These are phyloP conservation scores for Drosophila fuyamai DNA, from an alignment of 1,140 invertebrate genomes.

Conservation along the genomic window DNA sequence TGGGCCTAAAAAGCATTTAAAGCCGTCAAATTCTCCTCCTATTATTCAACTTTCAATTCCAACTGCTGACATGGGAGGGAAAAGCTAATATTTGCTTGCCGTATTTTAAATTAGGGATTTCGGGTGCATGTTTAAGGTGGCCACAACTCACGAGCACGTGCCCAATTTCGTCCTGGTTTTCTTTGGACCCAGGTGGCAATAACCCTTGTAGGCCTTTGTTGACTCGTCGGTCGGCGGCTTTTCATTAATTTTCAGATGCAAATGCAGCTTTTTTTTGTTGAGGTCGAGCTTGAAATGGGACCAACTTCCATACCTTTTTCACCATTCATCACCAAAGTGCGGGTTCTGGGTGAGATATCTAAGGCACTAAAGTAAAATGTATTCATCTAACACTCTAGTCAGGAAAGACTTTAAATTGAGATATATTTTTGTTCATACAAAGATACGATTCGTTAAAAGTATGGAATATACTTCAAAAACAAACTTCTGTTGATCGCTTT, in stretches of 20 bases:
- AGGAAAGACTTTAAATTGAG: neutral
- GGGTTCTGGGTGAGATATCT: constrained; percentile 7
- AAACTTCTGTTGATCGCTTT: neutral
- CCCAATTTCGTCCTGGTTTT: constrained; percentile 10
- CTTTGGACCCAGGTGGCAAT: constrained; percentile 29
- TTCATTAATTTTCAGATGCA: constrained; percentile 61
- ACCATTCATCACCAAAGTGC: constrained; percentile 26
- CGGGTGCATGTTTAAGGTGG: constrained; percentile 34
- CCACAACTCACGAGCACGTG: constrained; percentile 56
- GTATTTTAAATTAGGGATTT: constrained; percentile 70
- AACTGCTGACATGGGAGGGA: constrained; percentile 26
- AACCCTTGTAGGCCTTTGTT: constrained; percentile 45
- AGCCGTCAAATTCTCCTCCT: neutral
- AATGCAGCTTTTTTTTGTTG: constrained; percentile 23
- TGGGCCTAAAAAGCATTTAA: constrained; percentile 11
- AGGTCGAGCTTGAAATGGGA: constrained; percentile 1
- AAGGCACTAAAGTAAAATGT: neutral
- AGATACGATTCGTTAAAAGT: neutral
- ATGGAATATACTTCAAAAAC: neutral
- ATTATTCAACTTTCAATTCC: neutral
- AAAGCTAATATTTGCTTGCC: constrained; percentile 61
- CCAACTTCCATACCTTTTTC: constrained; percentile 21
- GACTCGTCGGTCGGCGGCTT: constrained; percentile 41
- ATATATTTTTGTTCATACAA: neutral
- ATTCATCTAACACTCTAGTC: constrained; percentile 9